A percentile compares a stretch with the other conserved stretches of the same genome.
Conservation (phyloP, 2,113 vertebrate species). For the Megaleporinus macrocephalus region DNA sequence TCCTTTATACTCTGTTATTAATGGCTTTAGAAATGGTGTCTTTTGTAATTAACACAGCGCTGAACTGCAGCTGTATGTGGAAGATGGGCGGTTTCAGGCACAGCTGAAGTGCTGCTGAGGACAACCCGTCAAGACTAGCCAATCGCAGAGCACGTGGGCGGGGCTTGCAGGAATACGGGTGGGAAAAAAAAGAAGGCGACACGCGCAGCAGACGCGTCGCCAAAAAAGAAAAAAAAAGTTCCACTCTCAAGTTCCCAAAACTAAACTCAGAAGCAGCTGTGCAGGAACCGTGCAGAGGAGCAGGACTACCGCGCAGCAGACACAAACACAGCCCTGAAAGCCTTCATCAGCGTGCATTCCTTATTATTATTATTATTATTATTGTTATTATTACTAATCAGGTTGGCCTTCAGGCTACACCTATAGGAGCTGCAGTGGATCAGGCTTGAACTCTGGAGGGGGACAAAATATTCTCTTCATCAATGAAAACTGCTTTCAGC, state of each 20-base stretch:
- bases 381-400: not conserved
- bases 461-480: not conserved
- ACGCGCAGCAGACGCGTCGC: not conserved
- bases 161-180: not conserved
- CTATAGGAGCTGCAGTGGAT: not conserved
- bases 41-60: too few species aligned
- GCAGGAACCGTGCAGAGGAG: not conserved
- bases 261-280: slow-evolving; percentile 25
- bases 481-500: slow-evolving; percentile 33
- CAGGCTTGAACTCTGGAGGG: not conserved
- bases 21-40: too few species aligned
- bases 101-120: not conserved
- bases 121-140: not conserved
- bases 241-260: slow-evolving; percentile 37
- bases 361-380: not conserved
- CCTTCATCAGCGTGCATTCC: not conserved
- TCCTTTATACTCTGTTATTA: too few species aligned
- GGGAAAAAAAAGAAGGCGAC: not conserved
- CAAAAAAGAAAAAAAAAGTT: slow-evolving; percentile 12
- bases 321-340: not conserved
- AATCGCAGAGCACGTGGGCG: not conserved
- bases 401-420: not conserved
- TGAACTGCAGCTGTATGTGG: too few species aligned
- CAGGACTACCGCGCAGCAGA: not conserved
- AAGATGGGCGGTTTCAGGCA: not conserved